Percentiles rank a stretch among this genome's conserved stretches.
Evolutionary conservation across 1,140 invertebrate species (phyloP).

Genomic region (Drosophila tsacasi): DNA sequence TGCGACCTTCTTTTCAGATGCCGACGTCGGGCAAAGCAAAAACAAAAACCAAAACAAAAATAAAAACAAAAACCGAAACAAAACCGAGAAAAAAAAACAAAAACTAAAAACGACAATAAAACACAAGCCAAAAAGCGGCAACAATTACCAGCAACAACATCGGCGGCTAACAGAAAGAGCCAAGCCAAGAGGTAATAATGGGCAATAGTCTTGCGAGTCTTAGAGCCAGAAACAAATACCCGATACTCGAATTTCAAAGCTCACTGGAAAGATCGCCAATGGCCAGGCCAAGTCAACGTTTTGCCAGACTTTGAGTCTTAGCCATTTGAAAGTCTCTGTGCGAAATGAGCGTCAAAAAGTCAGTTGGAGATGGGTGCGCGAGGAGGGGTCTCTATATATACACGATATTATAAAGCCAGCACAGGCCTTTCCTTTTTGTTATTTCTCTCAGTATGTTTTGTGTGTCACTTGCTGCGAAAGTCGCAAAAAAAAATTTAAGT

Average conservation of each 20-base stretch:
- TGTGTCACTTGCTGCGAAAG: conserved; percentile 81
- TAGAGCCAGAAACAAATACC: conserved; percentile 51
- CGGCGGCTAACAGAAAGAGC: conserved; percentile 41
- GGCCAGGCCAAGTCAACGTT: conserved; percentile 42
- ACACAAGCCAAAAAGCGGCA: conserved; percentile 63
- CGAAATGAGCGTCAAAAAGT: conserved; percentile 64
- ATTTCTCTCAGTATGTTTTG: conserved; percentile 43
- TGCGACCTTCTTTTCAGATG: conserved; percentile 78
- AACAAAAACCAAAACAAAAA: conserved; percentile 21
- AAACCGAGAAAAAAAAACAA: conserved; percentile 20
- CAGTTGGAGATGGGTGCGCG: conserved; percentile 17
- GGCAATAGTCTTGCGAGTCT: conserved; percentile 62
- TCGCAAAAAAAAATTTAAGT: conserved; percentile 62
- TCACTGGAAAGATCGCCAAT: conserved; percentile 52
- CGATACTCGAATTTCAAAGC: conserved; percentile 64
- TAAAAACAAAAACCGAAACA: conserved; percentile 46
- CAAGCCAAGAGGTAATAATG: conserved; percentile 67
- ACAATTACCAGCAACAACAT: conserved; percentile 75
- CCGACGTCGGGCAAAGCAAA: conserved; percentile 57
- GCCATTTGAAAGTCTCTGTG: conserved; percentile 76
- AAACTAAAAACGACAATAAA: conserved; percentile 46
- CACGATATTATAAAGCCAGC: conserved; percentile 15
- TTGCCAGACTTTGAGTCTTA: conserved; percentile 38
- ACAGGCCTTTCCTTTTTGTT: conserved; percentile 69
- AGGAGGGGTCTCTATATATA: background rate